A percentile compares a stretch with the other conserved stretches of the same genome.
Evolutionary conservation across 2,113 vertebrate genomes (phyloP).

Genomic region (Onychostoma macrolepis): DNA sequence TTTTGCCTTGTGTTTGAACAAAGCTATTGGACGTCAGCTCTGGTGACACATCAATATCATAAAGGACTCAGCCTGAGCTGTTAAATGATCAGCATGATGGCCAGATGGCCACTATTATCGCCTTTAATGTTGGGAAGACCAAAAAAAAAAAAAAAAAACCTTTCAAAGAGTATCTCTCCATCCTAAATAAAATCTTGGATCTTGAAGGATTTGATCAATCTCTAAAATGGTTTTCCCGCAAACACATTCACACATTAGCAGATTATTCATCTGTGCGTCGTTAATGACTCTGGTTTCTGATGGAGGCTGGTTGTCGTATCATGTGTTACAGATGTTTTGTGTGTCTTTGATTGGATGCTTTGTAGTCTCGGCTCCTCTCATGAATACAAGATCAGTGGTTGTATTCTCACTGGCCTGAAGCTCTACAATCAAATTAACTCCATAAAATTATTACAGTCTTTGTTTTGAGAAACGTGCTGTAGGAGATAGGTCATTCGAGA

Average conservation of each 20-base stretch:
- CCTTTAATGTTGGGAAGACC: not conserved
- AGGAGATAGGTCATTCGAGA: not conserved
- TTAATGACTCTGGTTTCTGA: slow-evolving; percentile 10
- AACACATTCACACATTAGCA: not conserved
- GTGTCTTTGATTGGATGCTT: not conserved
- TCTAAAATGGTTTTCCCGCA: not conserved
- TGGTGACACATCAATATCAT: not conserved
- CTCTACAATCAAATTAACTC: not conserved
- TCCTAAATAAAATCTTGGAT: not conserved
- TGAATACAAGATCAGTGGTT: slow-evolving; percentile 12
- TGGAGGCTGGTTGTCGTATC: not conserved
- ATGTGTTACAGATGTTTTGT: slow-evolving; percentile 34
- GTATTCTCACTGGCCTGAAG: not conserved
- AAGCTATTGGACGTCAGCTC: not conserved
- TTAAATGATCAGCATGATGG: not conserved
- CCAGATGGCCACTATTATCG: slow-evolving; percentile 19
- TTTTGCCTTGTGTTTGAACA: not conserved
- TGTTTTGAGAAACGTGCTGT: not conserved
- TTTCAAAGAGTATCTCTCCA: not conserved
- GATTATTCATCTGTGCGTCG: not conserved
- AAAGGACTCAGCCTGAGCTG: not conserved
- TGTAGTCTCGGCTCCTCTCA: not conserved
- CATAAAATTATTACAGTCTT: not conserved
- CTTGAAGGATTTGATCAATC: not conserved
- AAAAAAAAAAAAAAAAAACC: not conserved